A percentile compares a stretch with the other conserved stretches of the same genome.
phyloP scores from a whole-genome alignment of 2,797 vertebrate genomes.

The Rhinophrynus dorsalis region DNA sequence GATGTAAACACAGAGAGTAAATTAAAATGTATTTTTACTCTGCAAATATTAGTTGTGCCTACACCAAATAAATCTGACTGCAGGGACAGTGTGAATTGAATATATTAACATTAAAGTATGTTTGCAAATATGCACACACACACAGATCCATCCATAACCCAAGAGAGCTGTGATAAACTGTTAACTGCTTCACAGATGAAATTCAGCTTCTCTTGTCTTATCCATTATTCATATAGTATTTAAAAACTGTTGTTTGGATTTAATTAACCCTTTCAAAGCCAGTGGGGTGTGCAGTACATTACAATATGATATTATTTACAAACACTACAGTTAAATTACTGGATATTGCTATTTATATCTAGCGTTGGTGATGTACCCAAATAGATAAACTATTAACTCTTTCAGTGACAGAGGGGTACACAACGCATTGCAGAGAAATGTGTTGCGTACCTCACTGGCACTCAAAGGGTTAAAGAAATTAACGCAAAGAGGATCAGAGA shows the following conservation, averaged over 20 bases:
- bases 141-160: conserved; percentile 14
- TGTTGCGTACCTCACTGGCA: no score
- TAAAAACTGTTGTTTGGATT: background rate
- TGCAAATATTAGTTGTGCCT: conserved; percentile 53
- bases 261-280: no score
- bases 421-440: no score
- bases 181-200: conserved; percentile 4
- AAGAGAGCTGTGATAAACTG: conserved; percentile 1
- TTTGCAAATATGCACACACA: conserved; percentile 34
- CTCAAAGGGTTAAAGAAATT: no score
- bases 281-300: no score
- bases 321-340: no score
- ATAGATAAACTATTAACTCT: no score
- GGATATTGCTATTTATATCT: no score
- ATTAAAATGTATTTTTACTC: conserved; percentile 46
- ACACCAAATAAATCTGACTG: conserved; percentile 33
- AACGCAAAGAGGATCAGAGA: no score
- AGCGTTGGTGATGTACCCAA: no score
- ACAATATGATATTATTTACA: no score
- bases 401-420: no score
- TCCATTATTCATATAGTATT: background rate
- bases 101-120: conserved; percentile 41
- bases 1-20: conserved; percentile 24
- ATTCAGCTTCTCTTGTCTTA: background rate
- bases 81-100: conserved; percentile 29